Evolutionary conservation across 2,113 vertebrate genomes (phyloP).

Genomic region (Cyphomyrus discorhynchus): DNA sequence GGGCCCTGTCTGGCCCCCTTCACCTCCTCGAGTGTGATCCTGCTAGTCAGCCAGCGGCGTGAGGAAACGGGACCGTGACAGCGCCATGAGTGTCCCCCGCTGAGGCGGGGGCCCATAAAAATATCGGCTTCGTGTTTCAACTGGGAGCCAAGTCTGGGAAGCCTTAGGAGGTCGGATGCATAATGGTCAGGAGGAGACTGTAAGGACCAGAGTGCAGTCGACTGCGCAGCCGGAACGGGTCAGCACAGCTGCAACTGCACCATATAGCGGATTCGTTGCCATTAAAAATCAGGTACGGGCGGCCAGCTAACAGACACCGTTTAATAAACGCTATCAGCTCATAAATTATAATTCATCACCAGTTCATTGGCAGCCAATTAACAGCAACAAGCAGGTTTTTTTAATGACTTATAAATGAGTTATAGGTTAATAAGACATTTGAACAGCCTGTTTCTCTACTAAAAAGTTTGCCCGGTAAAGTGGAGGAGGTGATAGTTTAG

Average conservation of each 20-base stretch:
- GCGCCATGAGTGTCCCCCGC: neutral
- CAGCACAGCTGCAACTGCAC: neutral
- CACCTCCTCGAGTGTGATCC: neutral
- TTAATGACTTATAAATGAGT: neutral
- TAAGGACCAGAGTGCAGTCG: neutral
- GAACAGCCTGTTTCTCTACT: neutral
- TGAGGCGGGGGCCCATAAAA: neutral
- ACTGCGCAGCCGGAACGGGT: neutral
- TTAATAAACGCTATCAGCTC: neutral
- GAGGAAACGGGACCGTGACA: neutral
- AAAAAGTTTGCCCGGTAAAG: neutral
- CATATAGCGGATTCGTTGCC: neutral
- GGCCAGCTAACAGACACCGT: neutral
- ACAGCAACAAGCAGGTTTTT: neutral
- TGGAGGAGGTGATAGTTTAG: neutral
- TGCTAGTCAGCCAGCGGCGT: neutral
- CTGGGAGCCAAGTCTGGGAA: neutral
- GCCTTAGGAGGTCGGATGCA: neutral
- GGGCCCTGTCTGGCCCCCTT: neutral
- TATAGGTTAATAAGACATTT: neutral
- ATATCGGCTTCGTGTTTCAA: neutral
- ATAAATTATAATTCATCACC: neutral
- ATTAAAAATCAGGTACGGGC: neutral
- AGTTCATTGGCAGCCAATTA: neutral
- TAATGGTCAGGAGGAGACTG: neutral